These are phyloP conservation scores for Laticauda laticaudata DNA, from an alignment of 2,113 vertebrate genomes.

Conservation along the genomic window DNA sequence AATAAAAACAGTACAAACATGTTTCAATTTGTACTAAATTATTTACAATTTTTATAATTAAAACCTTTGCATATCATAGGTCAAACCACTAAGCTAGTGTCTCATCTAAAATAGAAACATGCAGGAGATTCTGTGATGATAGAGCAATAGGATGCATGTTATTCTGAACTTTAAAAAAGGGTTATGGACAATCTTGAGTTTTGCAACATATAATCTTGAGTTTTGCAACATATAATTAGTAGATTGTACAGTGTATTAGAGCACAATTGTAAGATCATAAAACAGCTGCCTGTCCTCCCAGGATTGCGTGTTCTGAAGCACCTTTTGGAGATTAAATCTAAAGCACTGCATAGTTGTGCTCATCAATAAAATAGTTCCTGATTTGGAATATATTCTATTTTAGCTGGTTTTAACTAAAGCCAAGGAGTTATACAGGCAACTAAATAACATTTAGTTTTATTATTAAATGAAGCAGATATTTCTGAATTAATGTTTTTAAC, in stretches of 20 bases:
- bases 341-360: neutral
- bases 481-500: neutral
- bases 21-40: neutral
- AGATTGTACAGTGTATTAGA: neutral
- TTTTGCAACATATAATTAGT: neutral
- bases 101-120: neutral
- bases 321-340: neutral
- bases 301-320: neutral
- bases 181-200: neutral
- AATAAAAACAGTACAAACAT: neutral
- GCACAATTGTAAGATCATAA: neutral
- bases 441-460: neutral
- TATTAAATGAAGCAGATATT: neutral
- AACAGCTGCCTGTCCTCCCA: neutral
- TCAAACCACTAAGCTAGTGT: neutral
- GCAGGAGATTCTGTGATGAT: neutral
- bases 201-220: neutral
- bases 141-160: neutral
- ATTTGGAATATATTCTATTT: neutral
- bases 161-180: neutral
- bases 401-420: neutral
- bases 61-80: neutral
- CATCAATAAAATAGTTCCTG: neutral
- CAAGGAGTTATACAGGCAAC: neutral
- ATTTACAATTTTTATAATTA: neutral